Evolutionary conservation across 2,797 vertebrate species (phyloP).

Genomic region (Bovichtus diacanthus): DNA sequence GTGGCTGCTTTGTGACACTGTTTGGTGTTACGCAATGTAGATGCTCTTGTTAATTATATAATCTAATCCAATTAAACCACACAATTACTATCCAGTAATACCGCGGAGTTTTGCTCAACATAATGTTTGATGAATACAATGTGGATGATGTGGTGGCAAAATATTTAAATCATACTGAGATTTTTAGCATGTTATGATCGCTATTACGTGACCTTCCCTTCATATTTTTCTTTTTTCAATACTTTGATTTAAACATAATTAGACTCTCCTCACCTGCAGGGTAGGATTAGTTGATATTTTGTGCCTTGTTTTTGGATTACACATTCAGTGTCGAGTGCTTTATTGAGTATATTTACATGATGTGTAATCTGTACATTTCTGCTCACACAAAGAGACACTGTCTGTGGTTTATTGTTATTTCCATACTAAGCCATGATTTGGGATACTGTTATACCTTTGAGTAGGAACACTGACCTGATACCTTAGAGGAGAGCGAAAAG

Average conservation of each 20-base stretch:
- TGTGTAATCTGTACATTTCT: background rate
- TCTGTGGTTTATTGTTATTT: constrained; percentile 21
- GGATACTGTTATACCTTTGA: background rate
- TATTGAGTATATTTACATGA: background rate
- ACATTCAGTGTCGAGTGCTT: background rate
- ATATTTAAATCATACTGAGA: background rate
- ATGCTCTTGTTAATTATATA: constrained; percentile 61
- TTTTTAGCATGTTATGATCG: background rate
- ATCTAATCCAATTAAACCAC: constrained; percentile 58
- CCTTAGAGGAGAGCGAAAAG: background rate
- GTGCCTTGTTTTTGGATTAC: background rate
- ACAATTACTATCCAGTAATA: constrained; percentile 22
- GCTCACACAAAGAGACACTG: background rate
- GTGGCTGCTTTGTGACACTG: constrained; percentile 15
- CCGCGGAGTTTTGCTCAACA: constrained; percentile 9
- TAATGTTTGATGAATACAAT: constrained; percentile 13
- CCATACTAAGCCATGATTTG: background rate
- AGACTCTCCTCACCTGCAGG: background rate
- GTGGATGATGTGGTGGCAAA: background rate
- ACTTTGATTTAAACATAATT: background rate
- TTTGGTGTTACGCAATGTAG: constrained; percentile 53
- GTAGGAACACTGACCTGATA: background rate
- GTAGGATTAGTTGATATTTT: background rate
- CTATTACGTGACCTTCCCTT: background rate
- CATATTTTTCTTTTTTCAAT: background rate